Evolutionary conservation across 2,888 invertebrate genomes (phyloP).

Genomic region (Ryuthela nishihirai): DNA sequence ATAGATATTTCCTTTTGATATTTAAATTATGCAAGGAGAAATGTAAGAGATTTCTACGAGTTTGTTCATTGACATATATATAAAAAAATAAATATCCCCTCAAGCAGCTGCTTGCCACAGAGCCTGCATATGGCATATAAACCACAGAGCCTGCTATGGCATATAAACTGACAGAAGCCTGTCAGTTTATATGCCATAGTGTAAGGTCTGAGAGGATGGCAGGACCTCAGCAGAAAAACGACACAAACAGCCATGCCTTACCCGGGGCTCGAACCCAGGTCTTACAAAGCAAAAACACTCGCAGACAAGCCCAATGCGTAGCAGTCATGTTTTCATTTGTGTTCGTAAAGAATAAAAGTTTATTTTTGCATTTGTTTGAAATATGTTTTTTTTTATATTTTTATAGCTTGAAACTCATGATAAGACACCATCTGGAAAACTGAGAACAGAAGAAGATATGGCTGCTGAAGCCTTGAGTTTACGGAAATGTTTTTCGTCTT

Average conservation of each 20-base stretch:
- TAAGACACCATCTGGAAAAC: slow-evolving; percentile 50
- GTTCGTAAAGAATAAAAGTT: neutral
- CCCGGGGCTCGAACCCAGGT: no score
- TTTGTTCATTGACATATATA: no score
- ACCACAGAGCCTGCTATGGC: no score
- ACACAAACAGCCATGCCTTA: no score
- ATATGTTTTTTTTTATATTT: slow-evolving; percentile 40
- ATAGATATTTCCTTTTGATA: no score
- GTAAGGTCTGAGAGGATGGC: no score
- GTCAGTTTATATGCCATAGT: no score
- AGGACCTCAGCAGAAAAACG: no score
- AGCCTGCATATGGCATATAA: neutral
- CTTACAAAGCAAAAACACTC: neutral
- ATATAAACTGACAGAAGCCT: no score
- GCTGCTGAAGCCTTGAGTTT: slow-evolving; percentile 58
- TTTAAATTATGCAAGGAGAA: no score
- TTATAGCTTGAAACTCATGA: slow-evolving; percentile 62
- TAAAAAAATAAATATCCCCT: neutral
- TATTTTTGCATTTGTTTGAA: neutral
- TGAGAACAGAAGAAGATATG: slow-evolving; percentile 61
- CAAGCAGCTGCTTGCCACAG: no score
- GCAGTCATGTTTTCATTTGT: neutral
- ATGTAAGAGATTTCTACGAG: no score
- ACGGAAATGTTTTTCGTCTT: slow-evolving; percentile 45
- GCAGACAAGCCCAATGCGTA: neutral